Percentiles rank a stretch among this genome's conserved stretches.
Evolutionary conservation across 2,888 invertebrate genomes (phyloP).

Genomic region (Atrina japonica): DNA sequence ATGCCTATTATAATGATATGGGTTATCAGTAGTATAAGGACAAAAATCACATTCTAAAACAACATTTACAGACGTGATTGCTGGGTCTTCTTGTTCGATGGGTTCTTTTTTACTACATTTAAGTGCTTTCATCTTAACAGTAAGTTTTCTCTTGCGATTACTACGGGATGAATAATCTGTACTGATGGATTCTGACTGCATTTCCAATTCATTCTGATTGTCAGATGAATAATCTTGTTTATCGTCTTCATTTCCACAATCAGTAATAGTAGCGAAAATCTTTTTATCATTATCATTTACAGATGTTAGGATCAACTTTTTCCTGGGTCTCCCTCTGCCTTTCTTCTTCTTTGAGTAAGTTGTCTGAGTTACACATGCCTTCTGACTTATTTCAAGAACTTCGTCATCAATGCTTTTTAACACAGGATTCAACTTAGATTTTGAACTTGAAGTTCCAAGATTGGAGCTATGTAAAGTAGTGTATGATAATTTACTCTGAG

Average conservation of each 20-base stretch:
- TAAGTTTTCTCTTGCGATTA: conserved; percentile 18
- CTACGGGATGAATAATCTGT: background rate
- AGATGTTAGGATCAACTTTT: conserved; percentile 1
- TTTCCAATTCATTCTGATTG: conserved; percentile 5
- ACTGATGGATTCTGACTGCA: background rate
- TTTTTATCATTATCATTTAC: conserved; percentile 1
- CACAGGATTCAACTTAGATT: too few species aligned
- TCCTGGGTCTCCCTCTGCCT: conserved; percentile 27
- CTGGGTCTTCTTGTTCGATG: background rate
- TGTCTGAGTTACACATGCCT: too few species aligned
- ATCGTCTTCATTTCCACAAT: conserved; percentile 3
- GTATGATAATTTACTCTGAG: too few species aligned
- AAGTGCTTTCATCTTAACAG: conserved; percentile 17
- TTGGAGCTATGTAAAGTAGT: too few species aligned
- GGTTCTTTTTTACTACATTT: background rate
- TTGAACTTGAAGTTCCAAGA: too few species aligned
- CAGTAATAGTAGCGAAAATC: background rate
- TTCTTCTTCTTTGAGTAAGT: conserved; percentile 2
- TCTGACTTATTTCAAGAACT: background rate
- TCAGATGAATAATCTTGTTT: background rate
- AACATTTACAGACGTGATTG: background rate
- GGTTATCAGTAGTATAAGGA: conserved; percentile 33
- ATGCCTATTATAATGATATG: conserved; percentile 39
- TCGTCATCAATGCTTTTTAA: background rate
- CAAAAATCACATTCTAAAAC: conserved; percentile 56